phyloP scores from a whole-genome alignment of 2,888 invertebrate species.

The Parnassius orleans region DNA sequence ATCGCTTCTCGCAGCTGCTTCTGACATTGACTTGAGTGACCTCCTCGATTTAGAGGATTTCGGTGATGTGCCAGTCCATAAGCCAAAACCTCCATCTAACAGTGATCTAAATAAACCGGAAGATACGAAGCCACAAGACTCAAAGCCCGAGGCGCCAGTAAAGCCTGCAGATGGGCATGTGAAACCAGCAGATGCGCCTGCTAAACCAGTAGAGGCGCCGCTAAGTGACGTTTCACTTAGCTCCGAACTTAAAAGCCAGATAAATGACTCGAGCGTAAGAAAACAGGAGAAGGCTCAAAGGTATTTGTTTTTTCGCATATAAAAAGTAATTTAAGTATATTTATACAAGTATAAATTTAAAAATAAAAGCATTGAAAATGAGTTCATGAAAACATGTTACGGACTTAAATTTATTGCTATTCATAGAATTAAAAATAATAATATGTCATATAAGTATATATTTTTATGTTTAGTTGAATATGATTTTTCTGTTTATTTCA shows the following conservation, averaged over 20 bases:
- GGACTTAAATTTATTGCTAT: too few species aligned
- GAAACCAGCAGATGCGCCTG: constrained; percentile 35
- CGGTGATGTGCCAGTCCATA: constrained; percentile 39
- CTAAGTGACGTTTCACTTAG: constrained; percentile 53
- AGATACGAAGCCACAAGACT: constrained; percentile 34
- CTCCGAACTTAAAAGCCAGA: constrained; percentile 51
- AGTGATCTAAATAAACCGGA: constrained; percentile 35
- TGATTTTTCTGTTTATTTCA: constrained; percentile 45
- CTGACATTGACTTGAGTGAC: constrained; percentile 65
- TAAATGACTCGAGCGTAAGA: constrained; percentile 52
- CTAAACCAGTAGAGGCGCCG: constrained; percentile 41
- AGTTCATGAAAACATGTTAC: too few species aligned
- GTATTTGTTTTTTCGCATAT: constrained; percentile 38
- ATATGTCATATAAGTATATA: too few species aligned
- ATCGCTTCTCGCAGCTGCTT: constrained; percentile 78
- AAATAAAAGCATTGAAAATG: too few species aligned
- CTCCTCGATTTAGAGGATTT: constrained; percentile 57
- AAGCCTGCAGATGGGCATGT: constrained; percentile 33
- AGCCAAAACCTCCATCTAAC: constrained; percentile 38
- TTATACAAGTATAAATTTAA: too few species aligned
- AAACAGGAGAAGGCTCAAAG: constrained; percentile 69
- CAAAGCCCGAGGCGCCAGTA: constrained; percentile 35
- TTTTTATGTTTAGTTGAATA: background rate
- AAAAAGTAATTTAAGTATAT: too few species aligned
- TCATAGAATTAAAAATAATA: too few species aligned